phyloP scores from a whole-genome alignment of 2,113 vertebrate species.

The Pluvianellus socialis region DNA sequence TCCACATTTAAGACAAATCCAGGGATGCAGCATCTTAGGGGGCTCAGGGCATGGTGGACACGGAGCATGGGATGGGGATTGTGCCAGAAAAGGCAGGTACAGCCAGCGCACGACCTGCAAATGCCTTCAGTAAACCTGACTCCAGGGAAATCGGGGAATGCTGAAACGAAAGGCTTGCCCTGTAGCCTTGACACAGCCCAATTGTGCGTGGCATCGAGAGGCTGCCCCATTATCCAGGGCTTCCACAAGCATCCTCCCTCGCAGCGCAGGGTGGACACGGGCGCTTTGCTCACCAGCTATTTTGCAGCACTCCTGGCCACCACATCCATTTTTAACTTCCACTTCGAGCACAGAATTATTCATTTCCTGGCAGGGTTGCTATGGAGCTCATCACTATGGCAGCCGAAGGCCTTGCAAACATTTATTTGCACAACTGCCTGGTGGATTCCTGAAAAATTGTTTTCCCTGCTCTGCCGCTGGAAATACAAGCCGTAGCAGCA shows the following conservation, averaged over 20 bases:
- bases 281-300: neutral
- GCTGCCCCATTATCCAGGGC: neutral
- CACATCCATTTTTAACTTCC: neutral
- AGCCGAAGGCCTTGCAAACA: constrained; percentile 24
- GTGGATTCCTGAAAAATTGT: constrained; percentile 8
- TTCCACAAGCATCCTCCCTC: neutral
- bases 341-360: constrained; percentile 15
- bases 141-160: accelerated
- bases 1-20: neutral
- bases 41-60: neutral
- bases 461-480: constrained; percentile 34
- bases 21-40: neutral
- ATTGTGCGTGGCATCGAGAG: accelerated
- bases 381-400: constrained; percentile 45
- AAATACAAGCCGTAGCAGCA: neutral
- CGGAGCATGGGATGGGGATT: accelerated
- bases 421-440: neutral
- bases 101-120: accelerated
- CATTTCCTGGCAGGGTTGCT: constrained; percentile 43
- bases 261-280: neutral
- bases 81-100: neutral
- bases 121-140: neutral
- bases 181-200: neutral
- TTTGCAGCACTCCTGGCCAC: neutral
- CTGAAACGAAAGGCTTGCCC: neutral